Evolutionary conservation across 2,888 invertebrate species (phyloP).

Genomic region (Onthophagus sagittarius): DNA sequence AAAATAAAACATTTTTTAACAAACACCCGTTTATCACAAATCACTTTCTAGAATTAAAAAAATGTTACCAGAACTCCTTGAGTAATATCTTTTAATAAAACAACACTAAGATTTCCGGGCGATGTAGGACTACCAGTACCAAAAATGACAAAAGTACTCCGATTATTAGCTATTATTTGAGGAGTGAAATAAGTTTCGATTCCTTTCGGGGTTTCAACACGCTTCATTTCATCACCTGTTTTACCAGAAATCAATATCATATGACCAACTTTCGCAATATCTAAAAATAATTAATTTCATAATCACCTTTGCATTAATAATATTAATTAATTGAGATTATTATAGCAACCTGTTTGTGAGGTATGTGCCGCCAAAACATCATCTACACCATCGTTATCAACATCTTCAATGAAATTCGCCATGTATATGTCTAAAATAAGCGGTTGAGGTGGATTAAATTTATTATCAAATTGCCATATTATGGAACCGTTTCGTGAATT

Average conservation of each 20-base stretch:
- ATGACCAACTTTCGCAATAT: constrained; percentile 55
- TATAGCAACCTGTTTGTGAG: constrained; percentile 48
- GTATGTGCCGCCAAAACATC: constrained; percentile 71
- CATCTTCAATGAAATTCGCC: constrained; percentile 65
- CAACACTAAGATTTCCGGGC: constrained; percentile 65
- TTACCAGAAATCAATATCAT: constrained; percentile 68
- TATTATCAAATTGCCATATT: constrained; percentile 61
- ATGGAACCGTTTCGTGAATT: constrained; percentile 63
- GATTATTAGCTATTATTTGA: constrained; percentile 59
- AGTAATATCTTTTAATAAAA: constrained; percentile 55
- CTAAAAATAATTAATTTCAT: constrained; percentile 27
- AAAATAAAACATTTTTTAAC: too few species aligned
- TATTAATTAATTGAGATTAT: background rate
- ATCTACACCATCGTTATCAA: constrained; percentile 64
- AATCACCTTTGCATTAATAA: background rate
- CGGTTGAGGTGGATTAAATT: constrained; percentile 47
- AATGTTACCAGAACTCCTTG: constrained; percentile 50
- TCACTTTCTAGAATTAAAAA: background rate
- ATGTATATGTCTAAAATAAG: constrained; percentile 61
- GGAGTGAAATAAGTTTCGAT: constrained; percentile 72
- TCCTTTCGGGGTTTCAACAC: constrained; percentile 59
- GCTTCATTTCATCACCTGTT: constrained; percentile 61
- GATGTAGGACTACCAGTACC: constrained; percentile 72
- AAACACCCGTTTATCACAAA: too few species aligned
- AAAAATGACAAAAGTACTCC: constrained; percentile 62